phyloP scores from a whole-genome alignment of 2,113 vertebrate species.

The Vimba vimba region DNA sequence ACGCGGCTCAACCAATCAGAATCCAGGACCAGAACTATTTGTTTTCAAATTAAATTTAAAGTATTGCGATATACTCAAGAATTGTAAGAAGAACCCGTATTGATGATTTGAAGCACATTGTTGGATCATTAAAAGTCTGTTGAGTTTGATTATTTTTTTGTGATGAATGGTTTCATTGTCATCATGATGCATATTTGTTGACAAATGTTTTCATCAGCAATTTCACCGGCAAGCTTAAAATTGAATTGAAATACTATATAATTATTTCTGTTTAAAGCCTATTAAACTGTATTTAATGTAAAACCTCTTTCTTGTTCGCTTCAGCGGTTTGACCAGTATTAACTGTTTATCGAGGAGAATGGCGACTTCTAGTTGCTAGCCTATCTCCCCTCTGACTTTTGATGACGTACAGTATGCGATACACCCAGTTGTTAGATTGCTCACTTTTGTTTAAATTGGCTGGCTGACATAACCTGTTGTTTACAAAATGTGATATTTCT shows the following conservation, averaged over 20 bases:
- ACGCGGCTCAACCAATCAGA: no score
- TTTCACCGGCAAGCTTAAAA: neutral
- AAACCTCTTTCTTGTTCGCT: neutral
- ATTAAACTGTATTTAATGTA: neutral
- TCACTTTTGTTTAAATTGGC: neutral
- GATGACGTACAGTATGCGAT: neutral
- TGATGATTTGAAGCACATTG: neutral
- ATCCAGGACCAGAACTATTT: no score
- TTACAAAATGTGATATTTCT: conserved; percentile 11
- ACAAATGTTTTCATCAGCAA: neutral
- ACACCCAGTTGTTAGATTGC: neutral
- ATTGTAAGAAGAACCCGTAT: neutral
- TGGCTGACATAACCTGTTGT: neutral
- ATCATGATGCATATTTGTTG: neutral
- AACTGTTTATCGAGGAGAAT: neutral
- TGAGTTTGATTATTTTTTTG: neutral
- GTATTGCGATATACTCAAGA: neutral
- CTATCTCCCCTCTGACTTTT: neutral
- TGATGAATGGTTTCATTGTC: neutral
- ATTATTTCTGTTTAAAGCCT: neutral
- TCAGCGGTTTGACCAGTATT: neutral
- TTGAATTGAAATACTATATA: neutral
- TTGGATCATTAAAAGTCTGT: no score
- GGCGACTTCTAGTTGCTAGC: neutral
- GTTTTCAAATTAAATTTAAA: neutral